A percentile compares a stretch with the other conserved stretches of the same genome.
Conservation (phyloP, 2,113 vertebrate genomes). For the Furnarius figulus region DNA sequence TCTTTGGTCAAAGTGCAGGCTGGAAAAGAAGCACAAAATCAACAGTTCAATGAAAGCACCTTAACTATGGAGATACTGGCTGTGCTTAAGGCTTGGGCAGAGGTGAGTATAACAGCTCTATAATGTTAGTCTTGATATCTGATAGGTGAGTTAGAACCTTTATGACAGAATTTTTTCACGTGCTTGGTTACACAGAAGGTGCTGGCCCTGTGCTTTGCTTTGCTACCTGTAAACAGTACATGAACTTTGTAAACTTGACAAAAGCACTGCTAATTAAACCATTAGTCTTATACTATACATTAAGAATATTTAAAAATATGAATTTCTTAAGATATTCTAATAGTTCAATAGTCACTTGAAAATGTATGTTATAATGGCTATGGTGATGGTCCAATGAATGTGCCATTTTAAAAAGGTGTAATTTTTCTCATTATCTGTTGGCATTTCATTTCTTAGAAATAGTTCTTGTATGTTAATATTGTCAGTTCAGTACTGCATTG, state of each 20-base stretch:
- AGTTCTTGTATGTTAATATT: background rate
- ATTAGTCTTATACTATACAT: background rate
- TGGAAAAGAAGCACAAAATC: constrained; percentile 79
- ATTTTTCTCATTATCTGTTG: background rate
- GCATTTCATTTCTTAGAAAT: background rate
- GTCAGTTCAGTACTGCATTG: background rate
- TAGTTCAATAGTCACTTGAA: background rate
- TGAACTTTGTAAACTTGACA: background rate
- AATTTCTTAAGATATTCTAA: background rate
- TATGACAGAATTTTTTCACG: background rate
- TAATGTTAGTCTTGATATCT: background rate
- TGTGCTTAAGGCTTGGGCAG: constrained; percentile 95
- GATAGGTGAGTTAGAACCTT: background rate
- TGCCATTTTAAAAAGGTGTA: background rate
- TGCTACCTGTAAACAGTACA: background rate
- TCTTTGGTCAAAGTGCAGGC: constrained; percentile 88
- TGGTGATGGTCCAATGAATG: background rate
- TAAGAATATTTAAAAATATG: background rate
- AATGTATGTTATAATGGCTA: background rate
- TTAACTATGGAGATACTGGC: constrained; percentile 91
- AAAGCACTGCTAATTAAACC: background rate
- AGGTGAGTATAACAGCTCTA: constrained; percentile 71
- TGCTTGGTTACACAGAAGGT: background rate
- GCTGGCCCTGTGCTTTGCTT: background rate
- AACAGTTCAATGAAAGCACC: constrained; percentile 88